A percentile compares a stretch with the other conserved stretches of the same genome.
These are phyloP conservation scores for Sylvilagus bachmani DNA, from an alignment of 2,113 vertebrate genomes.

Conservation along the genomic window DNA sequence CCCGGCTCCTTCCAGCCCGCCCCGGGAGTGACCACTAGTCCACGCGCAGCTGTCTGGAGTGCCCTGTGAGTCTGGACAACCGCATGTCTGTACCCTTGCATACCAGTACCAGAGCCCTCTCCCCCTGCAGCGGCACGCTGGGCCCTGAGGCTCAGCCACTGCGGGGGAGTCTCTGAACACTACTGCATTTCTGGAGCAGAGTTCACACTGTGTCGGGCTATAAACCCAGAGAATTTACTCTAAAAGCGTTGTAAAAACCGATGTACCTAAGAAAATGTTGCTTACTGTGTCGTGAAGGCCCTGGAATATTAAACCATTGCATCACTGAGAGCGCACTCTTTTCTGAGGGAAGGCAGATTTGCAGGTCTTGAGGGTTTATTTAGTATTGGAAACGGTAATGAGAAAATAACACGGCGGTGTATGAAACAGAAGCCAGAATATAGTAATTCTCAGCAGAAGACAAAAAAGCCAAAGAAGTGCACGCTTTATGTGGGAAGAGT, in stretches of 20 bases:
- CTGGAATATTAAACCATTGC: conserved; percentile 27
- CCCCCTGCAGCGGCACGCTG: not conserved
- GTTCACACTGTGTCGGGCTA: not conserved
- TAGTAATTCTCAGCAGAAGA: not conserved
- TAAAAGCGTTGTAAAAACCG: conserved; percentile 44
- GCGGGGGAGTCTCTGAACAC: not conserved
- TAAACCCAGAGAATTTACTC: conserved; percentile 42
- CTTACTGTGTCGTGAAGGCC: conserved; percentile 30
- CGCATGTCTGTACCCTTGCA: conserved; percentile 36
- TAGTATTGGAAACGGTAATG: not conserved
- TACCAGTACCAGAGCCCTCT: not conserved
- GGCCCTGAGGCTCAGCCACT: not conserved
- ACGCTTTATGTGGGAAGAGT: not conserved
- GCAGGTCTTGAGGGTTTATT: not conserved
- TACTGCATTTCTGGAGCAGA: conserved; percentile 20
- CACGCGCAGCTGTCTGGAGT: conserved; percentile 18
- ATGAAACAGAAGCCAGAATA: conserved; percentile 31
- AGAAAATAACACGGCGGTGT: not conserved
- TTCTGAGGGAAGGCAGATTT: conserved; percentile 49
- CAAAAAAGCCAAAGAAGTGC: not conserved
- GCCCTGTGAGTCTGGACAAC: conserved; percentile 55
- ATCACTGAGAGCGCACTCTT: conserved; percentile 28
- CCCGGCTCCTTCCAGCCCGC: conserved; percentile 44
- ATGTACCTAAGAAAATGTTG: conserved; percentile 18
- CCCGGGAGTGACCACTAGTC: not conserved